phyloP scores from a whole-genome alignment of 1,140 invertebrate genomes.

The Grapholita molesta region DNA sequence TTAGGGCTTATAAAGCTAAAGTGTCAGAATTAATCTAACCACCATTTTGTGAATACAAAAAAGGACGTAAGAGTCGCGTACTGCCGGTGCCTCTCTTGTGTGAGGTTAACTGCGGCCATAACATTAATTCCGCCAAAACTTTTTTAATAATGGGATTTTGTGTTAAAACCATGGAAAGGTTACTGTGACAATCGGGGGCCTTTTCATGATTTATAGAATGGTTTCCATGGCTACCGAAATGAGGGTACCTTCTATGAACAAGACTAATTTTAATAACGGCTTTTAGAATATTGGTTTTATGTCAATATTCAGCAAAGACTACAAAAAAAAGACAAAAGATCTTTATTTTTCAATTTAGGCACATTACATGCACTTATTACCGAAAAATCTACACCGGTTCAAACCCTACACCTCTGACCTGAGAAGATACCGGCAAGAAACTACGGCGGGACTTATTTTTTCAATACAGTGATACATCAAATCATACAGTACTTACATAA shows the following conservation, averaged over 20 bases:
- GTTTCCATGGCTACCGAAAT: neutral
- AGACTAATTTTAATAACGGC: too few species aligned
- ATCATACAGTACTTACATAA: too few species aligned
- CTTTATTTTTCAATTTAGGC: too few species aligned
- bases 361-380: too few species aligned
- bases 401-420: too few species aligned
- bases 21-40: neutral
- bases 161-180: neutral
- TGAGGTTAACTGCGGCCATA: neutral
- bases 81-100: neutral
- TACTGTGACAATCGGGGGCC: neutral
- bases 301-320: too few species aligned
- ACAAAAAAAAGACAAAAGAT: too few species aligned
- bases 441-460: too few species aligned
- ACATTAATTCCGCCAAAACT: neutral
- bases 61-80: neutral
- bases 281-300: too few species aligned
- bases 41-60: neutral
- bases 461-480: too few species aligned
- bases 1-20: constrained; percentile 13
- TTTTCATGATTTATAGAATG: neutral
- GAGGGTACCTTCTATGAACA: neutral
- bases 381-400: too few species aligned
- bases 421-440: too few species aligned
- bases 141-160: constrained; percentile 5